These are phyloP conservation scores for Heterocephalus glaber DNA, from an alignment of 2,113 vertebrate species.

Conservation along the genomic window DNA sequence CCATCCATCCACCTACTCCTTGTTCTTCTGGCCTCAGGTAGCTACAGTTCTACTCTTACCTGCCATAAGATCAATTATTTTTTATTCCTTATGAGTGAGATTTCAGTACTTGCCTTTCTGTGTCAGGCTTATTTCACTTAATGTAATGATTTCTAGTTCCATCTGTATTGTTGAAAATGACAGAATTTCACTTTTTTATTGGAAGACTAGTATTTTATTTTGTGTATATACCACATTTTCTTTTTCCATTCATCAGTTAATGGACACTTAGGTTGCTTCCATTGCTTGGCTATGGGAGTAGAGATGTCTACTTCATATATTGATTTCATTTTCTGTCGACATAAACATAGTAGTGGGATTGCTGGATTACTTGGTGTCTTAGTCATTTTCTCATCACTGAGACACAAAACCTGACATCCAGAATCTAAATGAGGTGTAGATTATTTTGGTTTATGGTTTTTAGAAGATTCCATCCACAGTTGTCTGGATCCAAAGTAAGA, in stretches of 20 bases:
- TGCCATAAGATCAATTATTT: background rate
- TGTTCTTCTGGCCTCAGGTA: background rate
- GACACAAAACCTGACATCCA: no score
- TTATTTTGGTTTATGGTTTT: background rate
- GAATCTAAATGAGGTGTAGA: background rate
- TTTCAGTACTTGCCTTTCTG: background rate
- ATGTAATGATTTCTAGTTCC: background rate
- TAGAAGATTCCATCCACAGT: background rate
- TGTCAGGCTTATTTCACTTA: background rate
- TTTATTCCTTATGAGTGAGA: background rate
- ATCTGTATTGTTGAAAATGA: background rate
- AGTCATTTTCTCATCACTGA: background rate
- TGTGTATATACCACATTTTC: background rate
- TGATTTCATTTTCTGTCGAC: background rate
- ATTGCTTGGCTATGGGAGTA: background rate
- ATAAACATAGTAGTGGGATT: background rate
- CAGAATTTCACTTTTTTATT: background rate
- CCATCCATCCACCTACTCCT: background rate
- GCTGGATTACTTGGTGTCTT: background rate
- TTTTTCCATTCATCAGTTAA: background rate
- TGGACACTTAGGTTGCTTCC: background rate
- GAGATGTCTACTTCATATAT: background rate
- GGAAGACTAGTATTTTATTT: background rate
- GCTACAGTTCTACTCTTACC: background rate
- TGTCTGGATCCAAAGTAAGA: background rate